A percentile compares a stretch with the other conserved stretches of the same genome.
Conservation (phyloP, 2,113 vertebrate species). For the Epinephelus lanceolatus region DNA sequence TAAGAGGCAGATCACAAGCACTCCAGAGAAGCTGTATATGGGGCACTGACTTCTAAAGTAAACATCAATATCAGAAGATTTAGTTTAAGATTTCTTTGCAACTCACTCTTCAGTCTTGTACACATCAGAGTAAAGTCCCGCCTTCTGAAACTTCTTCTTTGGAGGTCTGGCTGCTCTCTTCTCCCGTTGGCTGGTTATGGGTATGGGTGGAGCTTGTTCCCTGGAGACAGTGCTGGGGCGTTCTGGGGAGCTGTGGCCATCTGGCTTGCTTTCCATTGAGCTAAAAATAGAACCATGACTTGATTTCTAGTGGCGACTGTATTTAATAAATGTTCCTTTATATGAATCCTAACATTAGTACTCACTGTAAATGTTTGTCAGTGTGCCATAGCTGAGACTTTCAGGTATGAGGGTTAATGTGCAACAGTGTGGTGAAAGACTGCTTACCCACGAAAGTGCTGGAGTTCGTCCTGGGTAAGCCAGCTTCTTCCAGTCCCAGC, state of each 20-base stretch:
- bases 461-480: slow-evolving; percentile 81
- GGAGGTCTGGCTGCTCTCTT: slow-evolving; percentile 85
- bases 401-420: neutral
- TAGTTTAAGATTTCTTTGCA: slow-evolving; percentile 6
- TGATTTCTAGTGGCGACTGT: slow-evolving; percentile 42
- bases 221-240: slow-evolving; percentile 57
- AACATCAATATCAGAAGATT: neutral
- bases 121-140: slow-evolving; percentile 87
- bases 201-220: slow-evolving; percentile 76
- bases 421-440: neutral
- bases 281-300: slow-evolving; percentile 76
- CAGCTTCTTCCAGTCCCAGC: slow-evolving; percentile 73
- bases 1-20: neutral
- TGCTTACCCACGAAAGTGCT: slow-evolving; percentile 80
- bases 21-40: neutral
- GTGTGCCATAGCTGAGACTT: neutral
- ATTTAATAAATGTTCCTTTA: slow-evolving; percentile 44
- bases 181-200: slow-evolving; percentile 79
- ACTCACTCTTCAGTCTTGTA: slow-evolving; percentile 87
- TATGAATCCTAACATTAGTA: slow-evolving; percentile 14
- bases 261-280: slow-evolving; percentile 83
- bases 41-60: slow-evolving; percentile 6
- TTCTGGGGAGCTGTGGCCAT: slow-evolving; percentile 77
- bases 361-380: slow-evolving; percentile 2
- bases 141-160: slow-evolving; percentile 89